phyloP scores from a whole-genome alignment of 1,140 invertebrate species.

The Magallana gigas region DNA sequence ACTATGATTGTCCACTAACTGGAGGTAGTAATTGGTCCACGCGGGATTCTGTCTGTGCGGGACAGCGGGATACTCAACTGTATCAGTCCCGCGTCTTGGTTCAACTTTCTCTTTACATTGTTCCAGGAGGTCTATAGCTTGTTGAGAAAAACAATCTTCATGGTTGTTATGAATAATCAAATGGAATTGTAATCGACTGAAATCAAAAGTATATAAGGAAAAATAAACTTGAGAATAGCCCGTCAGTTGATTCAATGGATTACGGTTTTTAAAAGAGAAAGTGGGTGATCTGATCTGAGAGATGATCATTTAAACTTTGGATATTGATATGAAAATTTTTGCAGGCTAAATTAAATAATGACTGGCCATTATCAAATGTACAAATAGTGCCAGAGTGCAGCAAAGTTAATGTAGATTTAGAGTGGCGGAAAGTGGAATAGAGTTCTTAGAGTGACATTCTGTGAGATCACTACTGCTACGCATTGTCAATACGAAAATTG shows the following conservation, averaged over 20 bases:
- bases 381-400: neutral
- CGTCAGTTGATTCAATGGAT: constrained; percentile 21
- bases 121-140: neutral
- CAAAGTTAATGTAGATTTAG: constrained; percentile 11
- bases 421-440: neutral
- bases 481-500: too few species aligned
- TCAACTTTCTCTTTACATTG: constrained; percentile 1
- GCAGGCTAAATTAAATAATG: neutral
- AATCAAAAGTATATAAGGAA: neutral
- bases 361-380: neutral
- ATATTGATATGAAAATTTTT: constrained; percentile 26
- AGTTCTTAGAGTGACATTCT: neutral
- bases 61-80: too few species aligned
- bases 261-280: constrained; percentile 28
- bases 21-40: too few species aligned
- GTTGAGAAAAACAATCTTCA: neutral
- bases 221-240: constrained; percentile 7
- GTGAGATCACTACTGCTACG: neutral
- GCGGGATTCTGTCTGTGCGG: too few species aligned
- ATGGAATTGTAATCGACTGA: constrained; percentile 20
- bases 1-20: neutral
- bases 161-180: constrained; percentile 25
- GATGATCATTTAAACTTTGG: constrained; percentile 13
- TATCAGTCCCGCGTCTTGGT: neutral
- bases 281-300: neutral